These are phyloP conservation scores for Butorides virescens DNA, from an alignment of 2,113 vertebrate genomes.

Conservation along the genomic window DNA sequence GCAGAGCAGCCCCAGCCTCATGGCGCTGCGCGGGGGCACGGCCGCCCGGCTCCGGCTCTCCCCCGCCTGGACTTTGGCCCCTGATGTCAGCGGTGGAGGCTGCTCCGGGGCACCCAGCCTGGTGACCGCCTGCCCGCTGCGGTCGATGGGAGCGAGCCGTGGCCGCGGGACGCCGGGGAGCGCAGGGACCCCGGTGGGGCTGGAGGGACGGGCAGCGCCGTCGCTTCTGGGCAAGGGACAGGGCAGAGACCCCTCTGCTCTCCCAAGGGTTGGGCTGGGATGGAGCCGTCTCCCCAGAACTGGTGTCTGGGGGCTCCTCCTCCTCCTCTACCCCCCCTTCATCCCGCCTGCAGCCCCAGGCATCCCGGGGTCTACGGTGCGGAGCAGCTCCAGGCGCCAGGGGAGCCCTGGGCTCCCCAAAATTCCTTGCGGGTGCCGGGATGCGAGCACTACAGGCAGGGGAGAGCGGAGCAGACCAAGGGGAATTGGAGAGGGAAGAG, in stretches of 20 bases:
- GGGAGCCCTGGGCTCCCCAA: neutral
- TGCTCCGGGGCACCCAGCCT: no score
- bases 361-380: neutral
- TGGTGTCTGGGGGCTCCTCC: neutral
- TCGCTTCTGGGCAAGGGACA: neutral
- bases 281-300: neutral
- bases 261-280: no score
- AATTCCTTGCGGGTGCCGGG: neutral
- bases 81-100: no score
- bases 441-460: neutral
- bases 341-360: neutral
- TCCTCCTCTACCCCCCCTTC: neutral
- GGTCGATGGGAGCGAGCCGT: no score
- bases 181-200: neutral
- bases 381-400: neutral
- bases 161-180: accelerated
- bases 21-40: neutral
- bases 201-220: accelerated
- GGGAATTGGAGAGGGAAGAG: no score
- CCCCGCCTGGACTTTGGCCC: no score
- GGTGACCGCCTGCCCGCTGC: no score
- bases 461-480: no score
- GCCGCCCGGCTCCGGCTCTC: neutral
- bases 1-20: neutral
- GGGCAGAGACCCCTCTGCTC: neutral